These are phyloP conservation scores for Cantharis lateralis DNA, from an alignment of 2,888 invertebrate species.

Conservation along the genomic window DNA sequence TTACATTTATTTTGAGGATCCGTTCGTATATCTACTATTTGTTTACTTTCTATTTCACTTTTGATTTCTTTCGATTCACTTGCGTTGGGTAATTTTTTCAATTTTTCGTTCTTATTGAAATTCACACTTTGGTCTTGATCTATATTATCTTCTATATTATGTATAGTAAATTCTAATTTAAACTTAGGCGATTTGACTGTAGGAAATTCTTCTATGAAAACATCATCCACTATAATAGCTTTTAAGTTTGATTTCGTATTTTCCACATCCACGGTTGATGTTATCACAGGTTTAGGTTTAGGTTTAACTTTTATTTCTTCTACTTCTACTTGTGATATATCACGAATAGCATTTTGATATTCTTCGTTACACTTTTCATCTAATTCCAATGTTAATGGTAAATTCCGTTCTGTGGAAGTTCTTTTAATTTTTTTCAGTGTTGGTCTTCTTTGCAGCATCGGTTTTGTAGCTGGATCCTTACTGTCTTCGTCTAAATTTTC, in stretches of 20 bases:
- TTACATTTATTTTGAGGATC: not conserved
- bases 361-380: constrained; percentile 9
- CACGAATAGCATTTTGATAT: constrained; percentile 43
- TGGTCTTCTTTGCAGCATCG: constrained; percentile 27
- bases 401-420: constrained; percentile 38
- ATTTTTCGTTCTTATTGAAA: not conserved
- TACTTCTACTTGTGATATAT: constrained; percentile 56
- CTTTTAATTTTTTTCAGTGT: constrained; percentile 43
- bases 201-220: constrained; percentile 64
- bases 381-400: constrained; percentile 16
- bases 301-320: constrained; percentile 58
- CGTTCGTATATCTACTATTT: not conserved
- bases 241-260: constrained; percentile 57
- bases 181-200: constrained; percentile 29
- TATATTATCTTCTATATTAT: not conserved
- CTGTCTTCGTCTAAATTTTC: constrained; percentile 36
- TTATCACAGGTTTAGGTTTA: constrained; percentile 62
- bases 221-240: constrained; percentile 61
- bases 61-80: not conserved
- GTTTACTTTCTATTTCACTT: not conserved
- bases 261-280: constrained; percentile 60
- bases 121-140: not conserved
- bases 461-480: constrained; percentile 13
- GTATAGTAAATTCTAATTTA: not conserved
- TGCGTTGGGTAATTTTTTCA: not conserved